phyloP scores from a whole-genome alignment of 2,113 vertebrate species.

The Alces alces region DNA sequence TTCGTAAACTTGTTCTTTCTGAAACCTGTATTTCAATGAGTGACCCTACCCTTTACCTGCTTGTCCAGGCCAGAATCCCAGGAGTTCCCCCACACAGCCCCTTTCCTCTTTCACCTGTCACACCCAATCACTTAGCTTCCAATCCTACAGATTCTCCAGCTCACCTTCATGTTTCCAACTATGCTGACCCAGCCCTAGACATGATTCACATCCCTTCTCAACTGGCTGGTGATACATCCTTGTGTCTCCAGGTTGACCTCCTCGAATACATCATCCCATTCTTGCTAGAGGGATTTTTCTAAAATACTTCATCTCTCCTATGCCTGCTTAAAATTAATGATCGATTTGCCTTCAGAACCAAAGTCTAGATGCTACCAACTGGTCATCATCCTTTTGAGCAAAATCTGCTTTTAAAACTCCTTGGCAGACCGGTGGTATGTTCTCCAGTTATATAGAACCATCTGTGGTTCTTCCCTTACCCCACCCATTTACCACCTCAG shows the following conservation, averaged over 20 bases:
- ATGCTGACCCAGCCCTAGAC: neutral
- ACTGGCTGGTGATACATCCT: no score
- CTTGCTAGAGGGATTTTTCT: neutral
- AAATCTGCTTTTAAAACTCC: neutral
- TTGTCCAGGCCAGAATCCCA: neutral
- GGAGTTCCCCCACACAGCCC: neutral
- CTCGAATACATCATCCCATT: neutral
- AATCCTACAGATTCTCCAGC: accelerated
- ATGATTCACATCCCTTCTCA: no score
- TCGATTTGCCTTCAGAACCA: neutral
- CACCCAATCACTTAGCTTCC: neutral
- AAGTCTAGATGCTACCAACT: neutral
- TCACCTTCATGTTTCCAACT: neutral
- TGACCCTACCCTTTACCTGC: no score
- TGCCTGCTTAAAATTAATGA: neutral
- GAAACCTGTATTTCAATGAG: neutral
- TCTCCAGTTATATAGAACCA: neutral
- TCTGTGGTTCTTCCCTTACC: neutral
- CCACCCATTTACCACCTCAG: neutral
- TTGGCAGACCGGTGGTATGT: neutral
- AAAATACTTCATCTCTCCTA: neutral
- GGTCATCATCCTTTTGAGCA: neutral
- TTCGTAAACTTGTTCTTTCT: neutral
- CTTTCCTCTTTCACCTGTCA: neutral
- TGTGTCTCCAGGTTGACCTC: neutral